These are phyloP conservation scores for Maniola hyperantus DNA, from an alignment of 2,888 invertebrate genomes.

Conservation along the genomic window DNA sequence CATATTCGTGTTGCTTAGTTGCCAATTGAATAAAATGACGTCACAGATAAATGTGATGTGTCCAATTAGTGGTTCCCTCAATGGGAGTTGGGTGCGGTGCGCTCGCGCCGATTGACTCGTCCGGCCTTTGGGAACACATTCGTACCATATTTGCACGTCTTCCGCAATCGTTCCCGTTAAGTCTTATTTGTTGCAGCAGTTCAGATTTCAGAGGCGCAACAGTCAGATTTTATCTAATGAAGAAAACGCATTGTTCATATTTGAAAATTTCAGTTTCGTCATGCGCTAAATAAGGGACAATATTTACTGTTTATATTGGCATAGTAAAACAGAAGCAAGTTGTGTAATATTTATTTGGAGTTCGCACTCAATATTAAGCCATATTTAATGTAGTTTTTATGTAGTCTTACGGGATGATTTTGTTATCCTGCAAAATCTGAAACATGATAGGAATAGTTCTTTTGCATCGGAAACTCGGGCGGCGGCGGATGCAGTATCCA, in stretches of 20 bases:
- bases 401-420: conserved; percentile 3
- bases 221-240: neutral
- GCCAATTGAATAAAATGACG: conserved; percentile 44
- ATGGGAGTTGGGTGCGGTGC: conserved; percentile 65
- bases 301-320: conserved; percentile 12
- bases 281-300: neutral
- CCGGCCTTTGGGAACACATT: conserved; percentile 63
- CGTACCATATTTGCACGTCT: conserved; percentile 56
- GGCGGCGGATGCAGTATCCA: conserved; percentile 64
- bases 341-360: neutral
- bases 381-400: neutral
- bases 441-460: conserved; percentile 60
- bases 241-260: neutral
- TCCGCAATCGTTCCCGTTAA: conserved; percentile 61
- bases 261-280: conserved; percentile 6
- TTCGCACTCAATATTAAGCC: neutral
- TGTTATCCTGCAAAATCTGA: conserved; percentile 42
- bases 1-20: conserved; percentile 20
- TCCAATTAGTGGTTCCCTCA: conserved; percentile 63
- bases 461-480: conserved; percentile 56
- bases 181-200: conserved; percentile 10
- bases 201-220: neutral
- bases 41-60: conserved; percentile 45
- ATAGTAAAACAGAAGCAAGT: conserved; percentile 10
- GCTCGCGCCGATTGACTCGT: conserved; percentile 73